A percentile compares a stretch with the other conserved stretches of the same genome.
Evolutionary conservation across 2,113 vertebrate species (phyloP).

Genomic region (Pituophis catenifer): DNA sequence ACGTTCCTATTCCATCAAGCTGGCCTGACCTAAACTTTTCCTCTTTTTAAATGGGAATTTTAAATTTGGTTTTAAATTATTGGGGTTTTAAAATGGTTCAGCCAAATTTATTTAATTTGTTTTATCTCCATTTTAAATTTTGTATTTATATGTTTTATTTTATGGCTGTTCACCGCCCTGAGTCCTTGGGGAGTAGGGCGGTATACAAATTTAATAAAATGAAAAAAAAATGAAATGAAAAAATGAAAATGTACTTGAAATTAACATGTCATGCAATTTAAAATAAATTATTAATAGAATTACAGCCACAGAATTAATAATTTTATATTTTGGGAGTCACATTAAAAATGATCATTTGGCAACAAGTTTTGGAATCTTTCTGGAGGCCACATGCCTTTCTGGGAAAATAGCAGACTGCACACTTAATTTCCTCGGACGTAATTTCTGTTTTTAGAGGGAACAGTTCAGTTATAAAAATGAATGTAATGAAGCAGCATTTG

Average conservation of each 20-base stretch:
- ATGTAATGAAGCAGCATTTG: neutral
- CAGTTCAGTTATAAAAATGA: neutral
- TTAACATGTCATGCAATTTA: neutral
- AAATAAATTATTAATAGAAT: neutral
- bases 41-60: too few relatives aligned
- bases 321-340: neutral
- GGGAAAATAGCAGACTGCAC: neutral
- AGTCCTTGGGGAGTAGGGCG: too few relatives aligned
- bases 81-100: too few relatives aligned
- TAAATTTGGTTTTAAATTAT: too few relatives aligned
- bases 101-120: too few relatives aligned
- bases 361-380: neutral
- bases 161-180: too few relatives aligned
- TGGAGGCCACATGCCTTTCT: neutral
- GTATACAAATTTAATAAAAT: too few relatives aligned
- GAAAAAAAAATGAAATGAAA: too few relatives aligned
- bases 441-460: neutral
- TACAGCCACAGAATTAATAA: neutral
- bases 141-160: too few relatives aligned
- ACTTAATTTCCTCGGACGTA: neutral
- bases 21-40: too few relatives aligned
- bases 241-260: neutral
- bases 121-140: too few relatives aligned
- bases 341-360: neutral
- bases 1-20: too few relatives aligned